Base-by-base conservation (phyloP, 2,113 vertebrate species). In the Lepisosteus osseus region DNA sequence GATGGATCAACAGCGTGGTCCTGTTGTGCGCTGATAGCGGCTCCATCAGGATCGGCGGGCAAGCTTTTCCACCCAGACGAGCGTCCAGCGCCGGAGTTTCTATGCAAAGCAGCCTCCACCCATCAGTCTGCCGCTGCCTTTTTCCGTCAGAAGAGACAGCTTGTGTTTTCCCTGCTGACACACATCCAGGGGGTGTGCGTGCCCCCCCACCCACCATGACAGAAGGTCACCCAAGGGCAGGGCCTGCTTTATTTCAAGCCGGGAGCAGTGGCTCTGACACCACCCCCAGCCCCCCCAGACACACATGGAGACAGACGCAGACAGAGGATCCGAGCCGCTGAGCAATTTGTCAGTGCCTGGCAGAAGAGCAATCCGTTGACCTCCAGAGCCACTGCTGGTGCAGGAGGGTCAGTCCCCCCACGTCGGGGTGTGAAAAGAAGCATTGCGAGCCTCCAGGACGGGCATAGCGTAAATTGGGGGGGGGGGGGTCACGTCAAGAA, bases 301-400 rank as follows among this genome's bases (percentile, higher is more conserved):
- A 61, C 72, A 80, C 70, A 76, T 72, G 8, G 47, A 67, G 56
- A 59, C 56, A 59, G 56, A 59, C 56, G 9, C 56, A 59, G 11
- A 65, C 9, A 67, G 44, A 17, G 8, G 11, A 73, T 3, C 29
- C 15, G 62, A 55, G 72, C 72, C 61, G 13, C 29, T 14, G 59
- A 44, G 13, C 66, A 63, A 68, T 73, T 55, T 63, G 66, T 43
- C 8, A 68, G 45, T 4, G 47, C 11, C 29, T 55, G 66, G 51
- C 29, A 45, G 44, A 61, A 12, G 71, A 45, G 72, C 0, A 4
- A 7, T 5, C 65, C 17, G 43, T 61, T 61, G 55, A 65, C 71
- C 65, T 55, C 11, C 29, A 66, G 62, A 57, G 56, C 54, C 41
- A 44, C 7, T 55, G 8, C 29, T 41, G 56, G n/a, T 7, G 9